Conservation (phyloP, 2,113 vertebrate genomes). For the Arizona elegans region DNA sequence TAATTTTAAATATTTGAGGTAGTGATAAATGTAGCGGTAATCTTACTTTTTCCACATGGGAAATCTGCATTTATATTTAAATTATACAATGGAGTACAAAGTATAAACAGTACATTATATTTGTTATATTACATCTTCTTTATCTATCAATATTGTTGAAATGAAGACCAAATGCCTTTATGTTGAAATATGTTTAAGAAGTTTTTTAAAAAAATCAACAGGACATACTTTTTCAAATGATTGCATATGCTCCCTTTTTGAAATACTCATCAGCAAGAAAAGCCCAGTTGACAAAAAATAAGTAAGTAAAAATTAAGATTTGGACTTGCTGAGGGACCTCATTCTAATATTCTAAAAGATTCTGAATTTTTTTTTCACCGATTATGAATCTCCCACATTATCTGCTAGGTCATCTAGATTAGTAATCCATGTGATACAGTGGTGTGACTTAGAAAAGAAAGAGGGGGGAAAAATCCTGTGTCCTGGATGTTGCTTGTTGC, state of each 20-base stretch:
- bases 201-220: neutral
- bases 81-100: neutral
- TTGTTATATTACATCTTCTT: neutral
- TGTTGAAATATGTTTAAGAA: neutral
- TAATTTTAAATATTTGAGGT: neutral
- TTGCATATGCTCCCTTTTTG: neutral
- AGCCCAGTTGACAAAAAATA: neutral
- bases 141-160: neutral
- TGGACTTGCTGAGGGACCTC: neutral
- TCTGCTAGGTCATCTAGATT: neutral
- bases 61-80: neutral
- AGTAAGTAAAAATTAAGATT: neutral
- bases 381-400: neutral
- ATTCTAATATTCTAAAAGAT: neutral
- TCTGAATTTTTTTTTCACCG: neutral
- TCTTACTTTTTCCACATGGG: neutral
- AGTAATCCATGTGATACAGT: neutral
- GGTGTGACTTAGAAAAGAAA: neutral
- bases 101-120: neutral
- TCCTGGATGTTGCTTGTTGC: too few relatives aligned
- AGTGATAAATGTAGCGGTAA: neutral
- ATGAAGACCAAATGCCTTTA: neutral
- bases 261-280: neutral
- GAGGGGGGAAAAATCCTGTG: neutral
- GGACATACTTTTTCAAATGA: neutral